Percentiles rank a stretch among this genome's conserved stretches.
phyloP scores from a whole-genome alignment of 2,888 invertebrate genomes.

The Erebia palarica region DNA sequence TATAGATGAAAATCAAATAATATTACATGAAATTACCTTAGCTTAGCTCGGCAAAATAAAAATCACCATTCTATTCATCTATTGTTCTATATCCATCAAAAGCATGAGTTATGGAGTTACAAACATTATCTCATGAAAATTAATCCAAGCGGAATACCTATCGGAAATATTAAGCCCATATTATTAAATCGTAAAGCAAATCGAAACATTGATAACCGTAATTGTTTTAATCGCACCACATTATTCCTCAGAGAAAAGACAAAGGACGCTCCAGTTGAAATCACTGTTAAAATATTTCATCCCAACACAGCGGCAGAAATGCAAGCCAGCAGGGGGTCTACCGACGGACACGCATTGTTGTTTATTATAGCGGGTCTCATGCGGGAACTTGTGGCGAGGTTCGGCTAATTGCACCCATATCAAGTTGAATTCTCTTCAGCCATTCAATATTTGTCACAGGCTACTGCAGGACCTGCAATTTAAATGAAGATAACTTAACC shows the following conservation, averaged over 20 bases:
- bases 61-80: no score
- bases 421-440: constrained; percentile 31
- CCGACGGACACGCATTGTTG: constrained; percentile 33
- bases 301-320: constrained; percentile 31
- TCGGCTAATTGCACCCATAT: constrained; percentile 37
- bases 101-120: neutral
- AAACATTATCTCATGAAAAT: neutral
- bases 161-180: neutral
- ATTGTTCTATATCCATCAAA: neutral
- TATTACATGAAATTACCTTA: no score
- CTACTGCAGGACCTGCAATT: constrained; percentile 28
- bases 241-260: constrained; percentile 1
- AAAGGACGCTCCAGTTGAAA: constrained; percentile 28
- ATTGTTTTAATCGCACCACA: constrained; percentile 5
- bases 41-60: no score
- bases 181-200: neutral
- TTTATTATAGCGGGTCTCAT: constrained; percentile 31
- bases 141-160: neutral
- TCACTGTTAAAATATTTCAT: constrained; percentile 34
- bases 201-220: neutral
- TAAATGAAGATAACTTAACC: constrained; percentile 26
- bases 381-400: constrained; percentile 18
- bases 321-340: constrained; percentile 31
- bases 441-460: constrained; percentile 36
- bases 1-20: no score